These are phyloP conservation scores for Hiodon alosoides DNA, from an alignment of 2,113 vertebrate genomes.

Conservation along the genomic window DNA sequence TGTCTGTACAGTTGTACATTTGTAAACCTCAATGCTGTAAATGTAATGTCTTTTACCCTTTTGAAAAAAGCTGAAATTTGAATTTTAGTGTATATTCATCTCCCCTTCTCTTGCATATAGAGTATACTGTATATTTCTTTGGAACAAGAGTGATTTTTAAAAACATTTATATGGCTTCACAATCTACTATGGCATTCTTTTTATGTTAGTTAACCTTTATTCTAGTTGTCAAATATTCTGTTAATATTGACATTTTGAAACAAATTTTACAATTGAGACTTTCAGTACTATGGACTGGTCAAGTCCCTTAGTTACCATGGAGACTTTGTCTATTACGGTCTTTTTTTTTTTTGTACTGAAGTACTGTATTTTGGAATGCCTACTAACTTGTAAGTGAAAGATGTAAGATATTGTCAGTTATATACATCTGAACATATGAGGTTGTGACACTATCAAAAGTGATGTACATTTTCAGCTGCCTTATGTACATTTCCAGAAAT, in stretches of 20 bases:
- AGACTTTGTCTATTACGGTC: slow-evolving; percentile 84
- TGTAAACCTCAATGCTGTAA: slow-evolving; percentile 99
- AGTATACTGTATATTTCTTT: slow-evolving; percentile 98
- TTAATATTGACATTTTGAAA: slow-evolving; percentile 73
- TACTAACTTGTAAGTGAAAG: slow-evolving; percentile 86
- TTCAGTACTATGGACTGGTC: slow-evolving; percentile 67
- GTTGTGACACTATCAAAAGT: slow-evolving; percentile 95
- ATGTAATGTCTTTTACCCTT: slow-evolving; percentile 95
- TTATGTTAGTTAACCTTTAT: slow-evolving; percentile 83
- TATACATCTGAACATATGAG: slow-evolving; percentile 96
- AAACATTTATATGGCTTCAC: slow-evolving; percentile 89
- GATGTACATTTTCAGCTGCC: slow-evolving; percentile 99
- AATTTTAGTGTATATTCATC: slow-evolving; percentile 98
- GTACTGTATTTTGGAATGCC: slow-evolving; percentile 97
- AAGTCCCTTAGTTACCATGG: slow-evolving; percentile 71
- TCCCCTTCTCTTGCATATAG: slow-evolving; percentile 86
- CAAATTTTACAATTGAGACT: slow-evolving; percentile 61
- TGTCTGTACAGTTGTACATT: slow-evolving; percentile 99
- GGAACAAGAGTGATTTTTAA: slow-evolving; percentile 88
- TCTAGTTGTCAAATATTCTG: slow-evolving; percentile 78
- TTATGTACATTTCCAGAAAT: slow-evolving; percentile 99
- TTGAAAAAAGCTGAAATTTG: slow-evolving; percentile 68
- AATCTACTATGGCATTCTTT: slow-evolving; percentile 81
- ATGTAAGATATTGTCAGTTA: slow-evolving; percentile 98
- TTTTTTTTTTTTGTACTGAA: slow-evolving; percentile 95